Base-by-base conservation (phyloP, 2,888 invertebrate species). In the Drosophila subsilvestris region DNA sequence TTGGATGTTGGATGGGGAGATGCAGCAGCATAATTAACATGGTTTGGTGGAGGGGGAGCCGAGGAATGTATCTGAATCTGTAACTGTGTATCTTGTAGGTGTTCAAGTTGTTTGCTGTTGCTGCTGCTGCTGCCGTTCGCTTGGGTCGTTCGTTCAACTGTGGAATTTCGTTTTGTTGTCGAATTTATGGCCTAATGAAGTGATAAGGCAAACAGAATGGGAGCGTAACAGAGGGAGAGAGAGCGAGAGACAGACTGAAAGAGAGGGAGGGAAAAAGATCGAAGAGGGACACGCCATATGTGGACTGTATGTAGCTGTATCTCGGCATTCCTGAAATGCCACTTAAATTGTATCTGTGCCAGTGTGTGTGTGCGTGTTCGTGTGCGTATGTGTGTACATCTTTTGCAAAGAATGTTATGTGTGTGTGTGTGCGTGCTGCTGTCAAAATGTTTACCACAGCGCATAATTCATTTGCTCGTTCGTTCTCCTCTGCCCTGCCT, bases 391-490 rank as follows among this genome's bases (percentile, higher is more conserved):
- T n/a, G n/a, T n/a, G n/a, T n/a, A n/a, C n/a, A n/a, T n/a, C n/a
- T n/a, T n/a, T n/a, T n/a, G n/a, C n/a, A n/a, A n/a, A n/a, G n/a
- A 20, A 20, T 20, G 18, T 57, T 58, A 44, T 55, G 37, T 50
- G 12, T 54, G 58, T 55, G 32, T 49, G 44, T 49, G 63, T 83
- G 74, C 75, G 68, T 75, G 78, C 62, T n/a, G 84, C 86, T 88
- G 89, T 89, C 87, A 89, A 88, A 86, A 88, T 89, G 85, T 88
- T 89, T 89, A 87, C 77, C 88, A 71, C 83, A 71, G 69, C 65
- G 79, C 86, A 89, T 85, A 76, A 83, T 83, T 83, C 89, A 83
- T 78, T 74, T 62, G 77, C 61, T 79, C 75, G 62, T 67, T 66
- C 42, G 43, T 45, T 75, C 62, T 48, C 57, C 51, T 45, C 37